phyloP scores from a whole-genome alignment of 2,113 vertebrate species.

The Sinocyclocheilus grahami region DNA sequence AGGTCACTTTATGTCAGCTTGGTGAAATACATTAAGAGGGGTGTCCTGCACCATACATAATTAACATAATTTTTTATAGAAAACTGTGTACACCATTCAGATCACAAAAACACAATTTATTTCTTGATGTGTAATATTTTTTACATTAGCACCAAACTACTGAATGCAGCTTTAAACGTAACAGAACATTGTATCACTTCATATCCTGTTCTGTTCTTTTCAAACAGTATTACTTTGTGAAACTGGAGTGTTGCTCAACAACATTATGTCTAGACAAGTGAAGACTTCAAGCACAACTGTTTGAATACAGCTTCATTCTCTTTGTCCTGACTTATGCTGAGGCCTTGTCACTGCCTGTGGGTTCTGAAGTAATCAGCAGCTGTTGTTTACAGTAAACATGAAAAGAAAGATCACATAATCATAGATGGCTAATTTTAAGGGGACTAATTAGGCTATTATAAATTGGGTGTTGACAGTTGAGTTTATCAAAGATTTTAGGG shows the following conservation, averaged over 20 bases:
- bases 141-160: too few species aligned
- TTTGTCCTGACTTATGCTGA: neutral
- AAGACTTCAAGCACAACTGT: neutral
- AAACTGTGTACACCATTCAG: too few species aligned
- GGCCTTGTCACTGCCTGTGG: neutral
- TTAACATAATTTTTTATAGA: too few species aligned
- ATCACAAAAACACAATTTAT: too few species aligned
- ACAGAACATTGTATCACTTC: neutral
- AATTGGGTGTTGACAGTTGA: neutral
- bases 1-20: neutral
- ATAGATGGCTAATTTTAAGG: neutral
- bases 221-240: neutral
- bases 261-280: neutral
- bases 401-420: conserved; percentile 20
- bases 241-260: neutral
- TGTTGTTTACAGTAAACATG: conserved; percentile 23
- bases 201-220: neutral
- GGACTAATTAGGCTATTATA: neutral
- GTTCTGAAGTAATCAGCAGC: conserved; percentile 4
- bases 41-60: too few species aligned
- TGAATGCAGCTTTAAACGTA: neutral
- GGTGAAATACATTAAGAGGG: neutral
- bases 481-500: conserved; percentile 8
- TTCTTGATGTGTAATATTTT: neutral
- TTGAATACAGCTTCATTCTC: neutral